These are phyloP conservation scores for Nomada goodeniana DNA, from an alignment of 2,888 invertebrate genomes.

Conservation along the genomic window DNA sequence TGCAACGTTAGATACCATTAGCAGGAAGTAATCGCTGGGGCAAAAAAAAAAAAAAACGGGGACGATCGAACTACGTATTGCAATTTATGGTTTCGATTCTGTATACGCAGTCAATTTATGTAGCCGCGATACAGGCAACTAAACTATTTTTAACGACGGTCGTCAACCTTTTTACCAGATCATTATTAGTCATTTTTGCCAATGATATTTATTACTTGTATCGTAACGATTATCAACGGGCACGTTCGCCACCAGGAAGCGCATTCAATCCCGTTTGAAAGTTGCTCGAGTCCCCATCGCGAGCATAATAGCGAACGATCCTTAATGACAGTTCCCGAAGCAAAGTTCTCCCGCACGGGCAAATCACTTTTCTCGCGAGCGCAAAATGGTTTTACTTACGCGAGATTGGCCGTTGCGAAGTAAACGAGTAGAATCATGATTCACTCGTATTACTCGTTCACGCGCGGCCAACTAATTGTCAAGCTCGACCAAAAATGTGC, in stretches of 20 bases:
- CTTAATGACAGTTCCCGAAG: slow-evolving; percentile 53
- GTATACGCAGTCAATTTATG: neutral
- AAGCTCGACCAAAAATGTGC: neutral
- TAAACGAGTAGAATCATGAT: slow-evolving; percentile 18
- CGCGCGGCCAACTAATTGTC: neutral
- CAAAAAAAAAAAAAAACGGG: slow-evolving; percentile 2
- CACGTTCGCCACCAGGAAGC: neutral
- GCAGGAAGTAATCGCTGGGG: neutral
- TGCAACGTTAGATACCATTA: neutral
- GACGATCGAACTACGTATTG: neutral
- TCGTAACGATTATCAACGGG: neutral
- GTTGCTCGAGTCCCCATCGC: slow-evolving; percentile 32
- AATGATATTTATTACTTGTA: slow-evolving; percentile 12
- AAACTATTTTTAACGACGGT: neutral
- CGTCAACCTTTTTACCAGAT: neutral
- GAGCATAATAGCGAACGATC: slow-evolving; percentile 51
- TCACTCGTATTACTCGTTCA: slow-evolving; percentile 19
- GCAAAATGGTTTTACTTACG: slow-evolving; percentile 29
- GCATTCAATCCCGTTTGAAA: neutral
- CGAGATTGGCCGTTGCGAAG: slow-evolving; percentile 19
- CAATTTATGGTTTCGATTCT: neutral
- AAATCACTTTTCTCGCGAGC: slow-evolving; percentile 48
- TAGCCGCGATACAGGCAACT: too few relatives aligned
- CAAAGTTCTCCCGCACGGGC: slow-evolving; percentile 43
- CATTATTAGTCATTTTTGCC: neutral